Evolutionary conservation across 2,888 invertebrate species (phyloP).

Genomic region (Alentia gelatinosa): DNA sequence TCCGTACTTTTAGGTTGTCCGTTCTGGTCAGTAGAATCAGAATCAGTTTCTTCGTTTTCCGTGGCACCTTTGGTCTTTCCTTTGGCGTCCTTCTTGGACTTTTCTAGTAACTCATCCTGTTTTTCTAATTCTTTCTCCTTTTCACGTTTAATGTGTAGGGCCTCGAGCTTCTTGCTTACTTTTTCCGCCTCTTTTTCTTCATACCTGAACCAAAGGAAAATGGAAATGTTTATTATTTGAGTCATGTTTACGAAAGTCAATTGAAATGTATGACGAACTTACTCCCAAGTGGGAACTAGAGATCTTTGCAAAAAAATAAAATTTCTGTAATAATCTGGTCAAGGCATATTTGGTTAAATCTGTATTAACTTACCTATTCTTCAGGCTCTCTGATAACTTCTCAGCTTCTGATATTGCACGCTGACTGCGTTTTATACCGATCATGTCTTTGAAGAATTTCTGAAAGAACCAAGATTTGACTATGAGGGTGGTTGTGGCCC

Average conservation of each 20-base stretch:
- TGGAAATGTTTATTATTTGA: too few species aligned
- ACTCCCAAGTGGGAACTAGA: too few species aligned
- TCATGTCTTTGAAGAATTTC: slow-evolving; percentile 72
- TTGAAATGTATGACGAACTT: too few species aligned
- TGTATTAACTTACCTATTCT: slow-evolving; percentile 75
- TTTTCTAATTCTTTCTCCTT: slow-evolving; percentile 60
- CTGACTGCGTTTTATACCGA: slow-evolving; percentile 73
- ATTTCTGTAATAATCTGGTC: too few species aligned
- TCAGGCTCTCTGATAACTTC: slow-evolving; percentile 76
- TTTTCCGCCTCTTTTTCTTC: slow-evolving; percentile 73
- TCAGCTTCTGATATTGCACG: slow-evolving; percentile 85
- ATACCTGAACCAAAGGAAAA: slow-evolving; percentile 69
- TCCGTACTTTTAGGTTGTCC: slow-evolving; percentile 11
- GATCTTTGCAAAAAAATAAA: too few species aligned
- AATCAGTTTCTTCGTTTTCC: neutral
- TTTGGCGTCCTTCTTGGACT: slow-evolving; percentile 54
- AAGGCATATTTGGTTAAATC: too few species aligned
- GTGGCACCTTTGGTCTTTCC: too few species aligned
- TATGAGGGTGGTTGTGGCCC: too few species aligned
- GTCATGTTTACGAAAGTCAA: too few species aligned
- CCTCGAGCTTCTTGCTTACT: slow-evolving; percentile 73
- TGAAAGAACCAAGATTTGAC: slow-evolving; percentile 58
- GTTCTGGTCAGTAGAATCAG: neutral
- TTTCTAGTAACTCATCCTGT: slow-evolving; percentile 49
- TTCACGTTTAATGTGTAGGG: slow-evolving; percentile 63